Conservation (phyloP, 2,113 vertebrate genomes). For the Nothocercus nigrocapillus region DNA sequence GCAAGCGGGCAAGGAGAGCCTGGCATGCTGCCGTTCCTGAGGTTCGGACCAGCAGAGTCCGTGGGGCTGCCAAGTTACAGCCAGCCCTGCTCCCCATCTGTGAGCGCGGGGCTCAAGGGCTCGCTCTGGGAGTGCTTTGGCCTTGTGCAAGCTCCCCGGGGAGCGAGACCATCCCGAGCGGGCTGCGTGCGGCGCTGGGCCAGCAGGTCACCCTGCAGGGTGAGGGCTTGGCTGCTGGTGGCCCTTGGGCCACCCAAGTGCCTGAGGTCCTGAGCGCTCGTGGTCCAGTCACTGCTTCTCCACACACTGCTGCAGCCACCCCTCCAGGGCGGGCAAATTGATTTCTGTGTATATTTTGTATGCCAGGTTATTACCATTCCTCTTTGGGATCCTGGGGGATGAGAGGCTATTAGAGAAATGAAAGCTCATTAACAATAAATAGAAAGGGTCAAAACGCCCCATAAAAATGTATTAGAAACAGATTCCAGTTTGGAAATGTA, state of each 20-base stretch:
- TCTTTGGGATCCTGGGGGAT: constrained; percentile 64
- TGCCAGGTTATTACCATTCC: constrained; percentile 60
- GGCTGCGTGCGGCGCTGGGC: too few species aligned
- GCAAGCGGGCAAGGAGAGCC: not conserved
- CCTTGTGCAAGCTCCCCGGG: not conserved
- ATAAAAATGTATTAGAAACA: constrained; percentile 69
- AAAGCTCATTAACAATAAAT: constrained; percentile 70
- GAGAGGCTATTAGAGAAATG: constrained; percentile 49
- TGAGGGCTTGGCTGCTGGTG: fast-evolving
- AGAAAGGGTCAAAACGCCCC: constrained; percentile 65
- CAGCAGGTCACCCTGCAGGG: not conserved
- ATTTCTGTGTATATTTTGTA: constrained; percentile 48
- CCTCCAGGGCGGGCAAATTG: not conserved
- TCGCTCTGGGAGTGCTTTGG: not conserved
- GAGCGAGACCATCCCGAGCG: too few species aligned
- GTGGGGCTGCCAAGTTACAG: not conserved
- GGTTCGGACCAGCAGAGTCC: not conserved
- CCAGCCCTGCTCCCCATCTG: not conserved
- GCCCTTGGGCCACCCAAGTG: not conserved
- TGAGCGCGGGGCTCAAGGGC: fast-evolving
- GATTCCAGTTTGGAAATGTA: constrained; percentile 66
- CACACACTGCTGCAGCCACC: not conserved
- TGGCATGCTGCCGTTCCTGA: not conserved
- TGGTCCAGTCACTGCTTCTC: not conserved
- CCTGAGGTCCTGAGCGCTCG: not conserved